Percentiles rank a stretch among this genome's conserved stretches.
These are phyloP conservation scores for Plumapathes pennacea DNA, from an alignment of 92 coral and sea anemone genomes.

Conservation along the genomic window DNA sequence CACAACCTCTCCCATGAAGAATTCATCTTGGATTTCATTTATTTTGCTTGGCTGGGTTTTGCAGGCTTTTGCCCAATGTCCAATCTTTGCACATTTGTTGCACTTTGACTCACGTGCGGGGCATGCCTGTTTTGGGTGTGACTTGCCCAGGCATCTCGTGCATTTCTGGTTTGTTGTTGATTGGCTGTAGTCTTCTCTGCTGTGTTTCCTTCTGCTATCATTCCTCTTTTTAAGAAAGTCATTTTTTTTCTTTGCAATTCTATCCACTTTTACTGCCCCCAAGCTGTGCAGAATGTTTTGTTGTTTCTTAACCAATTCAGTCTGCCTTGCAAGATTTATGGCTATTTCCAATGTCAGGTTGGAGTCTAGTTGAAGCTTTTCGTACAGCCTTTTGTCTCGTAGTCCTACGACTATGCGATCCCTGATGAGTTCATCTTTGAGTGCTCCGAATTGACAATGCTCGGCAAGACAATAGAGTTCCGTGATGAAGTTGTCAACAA, in stretches of 20 bases:
- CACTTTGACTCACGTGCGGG: constrained; percentile 24
- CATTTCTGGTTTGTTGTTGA: constrained; percentile 1
- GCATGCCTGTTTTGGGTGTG: constrained; percentile 12
- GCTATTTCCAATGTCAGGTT: constrained; percentile 21
- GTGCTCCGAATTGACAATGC: constrained; percentile 1
- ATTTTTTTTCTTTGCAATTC: background rate
- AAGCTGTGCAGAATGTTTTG: constrained; percentile 16
- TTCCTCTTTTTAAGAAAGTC: background rate
- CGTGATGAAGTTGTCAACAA: constrained; percentile 18
- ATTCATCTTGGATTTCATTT: constrained; percentile 17
- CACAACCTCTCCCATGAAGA: too few relatives aligned
- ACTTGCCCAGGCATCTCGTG: constrained; percentile 6
- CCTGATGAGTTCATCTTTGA: constrained; percentile 10
- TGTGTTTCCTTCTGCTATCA: background rate
- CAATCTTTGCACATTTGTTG: constrained; percentile 17
- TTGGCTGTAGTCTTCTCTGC: background rate
- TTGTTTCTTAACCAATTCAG: constrained; percentile 19
- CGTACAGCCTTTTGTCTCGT: constrained; percentile 10
- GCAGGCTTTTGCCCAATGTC: constrained; percentile 19
- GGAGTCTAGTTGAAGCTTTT: constrained; percentile 36
- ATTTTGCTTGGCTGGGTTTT: constrained; percentile 5
- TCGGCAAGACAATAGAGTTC: background rate
- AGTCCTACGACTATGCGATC: constrained; percentile 40
- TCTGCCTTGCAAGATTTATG: constrained; percentile 13
- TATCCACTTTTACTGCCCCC: background rate